A percentile compares a stretch with the other conserved stretches of the same genome.
Conservation (phyloP, 2,888 invertebrate species). For the Caenorhabditis imperialis region DNA sequence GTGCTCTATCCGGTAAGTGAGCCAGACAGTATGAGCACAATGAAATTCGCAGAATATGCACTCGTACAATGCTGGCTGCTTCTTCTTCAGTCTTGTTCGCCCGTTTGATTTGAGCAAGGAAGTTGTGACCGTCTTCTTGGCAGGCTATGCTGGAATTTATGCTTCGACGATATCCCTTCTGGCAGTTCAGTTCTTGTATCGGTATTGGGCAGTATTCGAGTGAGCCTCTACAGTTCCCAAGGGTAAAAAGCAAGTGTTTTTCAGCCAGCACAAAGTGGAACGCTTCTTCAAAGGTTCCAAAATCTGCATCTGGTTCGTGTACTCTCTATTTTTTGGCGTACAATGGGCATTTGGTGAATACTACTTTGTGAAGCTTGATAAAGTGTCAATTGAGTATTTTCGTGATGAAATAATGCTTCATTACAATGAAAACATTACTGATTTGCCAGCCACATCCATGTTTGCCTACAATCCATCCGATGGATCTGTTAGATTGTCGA, state of each 20-base stretch:
- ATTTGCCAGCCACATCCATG: too few species aligned
- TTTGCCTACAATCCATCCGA: too few species aligned
- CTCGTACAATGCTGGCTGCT: not conserved
- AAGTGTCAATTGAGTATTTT: too few species aligned
- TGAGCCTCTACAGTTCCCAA: too few species aligned
- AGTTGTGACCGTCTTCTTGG: not conserved
- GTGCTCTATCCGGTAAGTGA: too few species aligned
- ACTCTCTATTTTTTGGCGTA: too few species aligned
- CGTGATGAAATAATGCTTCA: too few species aligned
- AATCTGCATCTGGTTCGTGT: too few species aligned
- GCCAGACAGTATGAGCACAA: too few species aligned
- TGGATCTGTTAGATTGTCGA: not conserved
- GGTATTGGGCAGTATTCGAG: not conserved
- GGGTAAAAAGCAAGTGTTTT: not conserved
- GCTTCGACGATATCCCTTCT: not conserved
- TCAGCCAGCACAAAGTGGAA: not conserved
- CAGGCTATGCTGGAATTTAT: not conserved
- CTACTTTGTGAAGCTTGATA: too few species aligned
- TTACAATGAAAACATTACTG: too few species aligned
- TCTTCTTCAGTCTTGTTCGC: not conserved
- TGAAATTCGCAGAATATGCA: constrained; percentile 9
- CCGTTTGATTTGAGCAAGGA: not conserved
- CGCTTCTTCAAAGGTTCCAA: not conserved
- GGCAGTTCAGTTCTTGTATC: not conserved
- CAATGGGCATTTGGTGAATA: too few species aligned